A percentile compares a stretch with the other conserved stretches of the same genome.
These are phyloP conservation scores for Gyps fulvus DNA, from an alignment of 2,113 vertebrate genomes.

Conservation along the genomic window DNA sequence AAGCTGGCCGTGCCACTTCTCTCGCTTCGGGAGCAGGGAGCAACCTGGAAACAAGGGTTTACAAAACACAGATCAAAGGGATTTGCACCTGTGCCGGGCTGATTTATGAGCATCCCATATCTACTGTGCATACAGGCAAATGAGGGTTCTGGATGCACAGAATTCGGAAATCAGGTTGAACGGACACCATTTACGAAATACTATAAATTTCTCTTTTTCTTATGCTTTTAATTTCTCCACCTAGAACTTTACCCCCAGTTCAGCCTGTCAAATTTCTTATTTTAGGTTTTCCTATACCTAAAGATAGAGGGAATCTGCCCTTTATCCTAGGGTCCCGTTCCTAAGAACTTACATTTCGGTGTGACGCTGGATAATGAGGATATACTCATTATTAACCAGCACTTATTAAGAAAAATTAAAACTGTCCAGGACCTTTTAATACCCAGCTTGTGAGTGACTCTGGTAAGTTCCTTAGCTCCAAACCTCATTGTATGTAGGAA, in stretches of 20 bases:
- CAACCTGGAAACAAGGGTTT: background rate
- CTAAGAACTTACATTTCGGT: background rate
- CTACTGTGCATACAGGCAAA: background rate
- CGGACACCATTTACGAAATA: background rate
- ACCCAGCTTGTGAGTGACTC: background rate
- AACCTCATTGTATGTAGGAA: fast-evolving
- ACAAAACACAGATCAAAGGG: background rate
- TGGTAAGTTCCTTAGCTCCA: background rate
- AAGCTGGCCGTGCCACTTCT: background rate
- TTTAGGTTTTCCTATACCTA: background rate
- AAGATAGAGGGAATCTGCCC: background rate
- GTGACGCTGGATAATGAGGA: background rate
- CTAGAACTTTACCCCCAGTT: background rate
- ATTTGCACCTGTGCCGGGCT: background rate
- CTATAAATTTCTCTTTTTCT: background rate
- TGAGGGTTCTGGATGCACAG: background rate
- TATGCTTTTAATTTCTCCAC: background rate
- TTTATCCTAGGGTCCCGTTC: background rate
- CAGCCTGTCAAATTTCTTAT: background rate
- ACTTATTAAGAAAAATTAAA: background rate
- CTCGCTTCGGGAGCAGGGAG: background rate
- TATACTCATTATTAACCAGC: background rate
- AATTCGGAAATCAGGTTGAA: background rate
- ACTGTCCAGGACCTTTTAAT: background rate
- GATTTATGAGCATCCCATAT: background rate